Percentiles rank a stretch among this genome's conserved stretches.
Evolutionary conservation across 2,113 vertebrate genomes (phyloP).

Genomic region (Cyanoramphus novaezelandiae): DNA sequence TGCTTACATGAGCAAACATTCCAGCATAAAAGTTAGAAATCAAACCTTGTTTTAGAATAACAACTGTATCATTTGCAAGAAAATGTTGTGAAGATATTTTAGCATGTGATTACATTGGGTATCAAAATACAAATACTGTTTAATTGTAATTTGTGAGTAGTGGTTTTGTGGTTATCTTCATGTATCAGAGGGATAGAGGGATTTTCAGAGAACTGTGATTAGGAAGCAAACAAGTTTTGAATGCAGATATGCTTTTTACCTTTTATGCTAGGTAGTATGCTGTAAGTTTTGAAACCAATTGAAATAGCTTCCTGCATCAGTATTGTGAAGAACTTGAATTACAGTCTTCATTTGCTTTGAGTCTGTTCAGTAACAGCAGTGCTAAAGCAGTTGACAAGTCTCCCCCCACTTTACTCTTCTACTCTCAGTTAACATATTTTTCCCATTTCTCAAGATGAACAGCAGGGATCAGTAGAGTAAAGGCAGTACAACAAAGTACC

Average conservation of each 20-base stretch:
- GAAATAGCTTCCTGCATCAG: background rate
- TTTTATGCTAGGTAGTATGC: background rate
- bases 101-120: background rate
- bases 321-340: background rate
- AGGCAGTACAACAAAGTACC: background rate
- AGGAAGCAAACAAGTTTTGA: background rate
- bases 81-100: background rate
- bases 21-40: background rate
- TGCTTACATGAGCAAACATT: background rate
- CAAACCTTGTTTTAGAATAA: background rate
- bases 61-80: background rate
- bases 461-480: conserved; percentile 60
- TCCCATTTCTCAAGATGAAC: conserved; percentile 30
- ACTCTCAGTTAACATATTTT: background rate
- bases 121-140: background rate
- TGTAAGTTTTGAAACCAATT: background rate
- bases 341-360: background rate
- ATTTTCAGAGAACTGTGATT: background rate
- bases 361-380: background rate
- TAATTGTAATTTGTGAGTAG: background rate
- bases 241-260: background rate
- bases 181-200: background rate
- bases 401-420: background rate
- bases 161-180: background rate
- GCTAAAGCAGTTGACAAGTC: background rate